Evolutionary conservation across 2,888 invertebrate genomes (phyloP).

Genomic region (Phasia obesa): DNA sequence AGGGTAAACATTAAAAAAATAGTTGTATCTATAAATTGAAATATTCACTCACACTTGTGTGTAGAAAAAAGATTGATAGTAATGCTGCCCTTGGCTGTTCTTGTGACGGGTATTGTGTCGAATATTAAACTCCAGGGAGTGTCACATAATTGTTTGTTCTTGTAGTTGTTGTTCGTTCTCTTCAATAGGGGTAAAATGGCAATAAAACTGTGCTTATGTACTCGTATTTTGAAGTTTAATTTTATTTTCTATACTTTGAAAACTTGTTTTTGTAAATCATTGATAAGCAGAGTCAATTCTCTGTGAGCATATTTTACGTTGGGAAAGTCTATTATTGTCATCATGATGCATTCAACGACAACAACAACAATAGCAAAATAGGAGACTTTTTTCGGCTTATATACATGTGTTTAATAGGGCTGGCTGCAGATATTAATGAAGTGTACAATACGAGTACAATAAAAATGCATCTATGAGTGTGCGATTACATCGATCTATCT

Average conservation of each 20-base stretch:
- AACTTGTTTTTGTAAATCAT: conserved; percentile 25
- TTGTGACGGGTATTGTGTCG: conserved; percentile 35
- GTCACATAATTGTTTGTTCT: conserved; percentile 31
- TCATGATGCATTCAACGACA: conserved; percentile 58
- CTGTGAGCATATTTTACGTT: conserved; percentile 34
- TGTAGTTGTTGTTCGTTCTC: conserved; percentile 14
- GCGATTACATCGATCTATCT: conserved; percentile 57
- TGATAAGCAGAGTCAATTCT: conserved; percentile 33
- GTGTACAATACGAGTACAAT: conserved; percentile 63
- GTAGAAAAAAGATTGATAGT: conserved; percentile 37
- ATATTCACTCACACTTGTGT: conserved; percentile 4
- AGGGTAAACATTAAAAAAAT: conserved; percentile 2
- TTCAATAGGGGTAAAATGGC: conserved; percentile 56
- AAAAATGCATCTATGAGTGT: conserved; percentile 44
- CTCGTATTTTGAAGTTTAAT: conserved; percentile 48
- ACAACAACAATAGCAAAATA: conserved; percentile 11
- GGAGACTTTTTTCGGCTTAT: conserved; percentile 47
- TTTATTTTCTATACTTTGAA: conserved; percentile 42
- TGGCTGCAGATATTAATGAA: conserved; percentile 74
- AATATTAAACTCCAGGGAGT: conserved; percentile 60
- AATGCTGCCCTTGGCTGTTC: conserved; percentile 58
- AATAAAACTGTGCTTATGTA: conserved; percentile 64
- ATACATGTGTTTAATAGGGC: conserved; percentile 72
- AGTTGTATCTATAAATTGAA: conserved; percentile 18
- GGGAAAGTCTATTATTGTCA: conserved; percentile 60